A percentile compares a stretch with the other conserved stretches of the same genome.
phyloP scores from a whole-genome alignment of 2,888 invertebrate species.

The Cordilura impudica region DNA sequence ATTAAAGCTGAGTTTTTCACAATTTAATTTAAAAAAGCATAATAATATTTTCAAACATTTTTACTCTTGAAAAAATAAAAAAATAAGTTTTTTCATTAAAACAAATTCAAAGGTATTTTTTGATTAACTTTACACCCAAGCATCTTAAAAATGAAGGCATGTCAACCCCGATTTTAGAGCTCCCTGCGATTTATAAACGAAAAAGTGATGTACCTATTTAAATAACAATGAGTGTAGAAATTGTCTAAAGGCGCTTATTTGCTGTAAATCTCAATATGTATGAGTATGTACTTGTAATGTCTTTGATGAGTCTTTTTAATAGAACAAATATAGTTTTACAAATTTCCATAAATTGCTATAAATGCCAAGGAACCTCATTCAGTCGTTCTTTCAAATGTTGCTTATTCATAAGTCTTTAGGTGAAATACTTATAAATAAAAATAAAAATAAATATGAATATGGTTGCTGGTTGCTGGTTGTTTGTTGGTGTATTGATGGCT shows the following conservation, averaged over 20 bases:
- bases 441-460: constrained; percentile 56
- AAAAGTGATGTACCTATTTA: too few relatives aligned
- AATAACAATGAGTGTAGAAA: not conserved
- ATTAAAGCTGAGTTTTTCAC: too few relatives aligned
- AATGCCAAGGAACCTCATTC: not conserved
- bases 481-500: constrained; percentile 62
- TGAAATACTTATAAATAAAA: too few relatives aligned
- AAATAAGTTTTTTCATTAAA: too few relatives aligned
- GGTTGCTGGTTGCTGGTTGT: constrained; percentile 45
- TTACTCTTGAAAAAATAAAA: too few relatives aligned
- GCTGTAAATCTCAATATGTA: not conserved
- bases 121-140: too few relatives aligned
- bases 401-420: constrained; percentile 26
- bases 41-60: too few relatives aligned
- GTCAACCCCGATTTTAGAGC: too few relatives aligned
- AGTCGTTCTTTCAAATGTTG: not conserved
- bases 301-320: constrained; percentile 11
- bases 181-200: not conserved
- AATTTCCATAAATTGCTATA: constrained; percentile 35
- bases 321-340: constrained; percentile 32
- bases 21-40: too few relatives aligned
- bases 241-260: constrained; percentile 19
- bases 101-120: too few relatives aligned
- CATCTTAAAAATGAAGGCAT: too few relatives aligned
- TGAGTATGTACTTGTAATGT: constrained; percentile 18